Evolutionary conservation across 2,113 vertebrate species (phyloP).

Genomic region (Machaerirhynchus nigripectus): DNA sequence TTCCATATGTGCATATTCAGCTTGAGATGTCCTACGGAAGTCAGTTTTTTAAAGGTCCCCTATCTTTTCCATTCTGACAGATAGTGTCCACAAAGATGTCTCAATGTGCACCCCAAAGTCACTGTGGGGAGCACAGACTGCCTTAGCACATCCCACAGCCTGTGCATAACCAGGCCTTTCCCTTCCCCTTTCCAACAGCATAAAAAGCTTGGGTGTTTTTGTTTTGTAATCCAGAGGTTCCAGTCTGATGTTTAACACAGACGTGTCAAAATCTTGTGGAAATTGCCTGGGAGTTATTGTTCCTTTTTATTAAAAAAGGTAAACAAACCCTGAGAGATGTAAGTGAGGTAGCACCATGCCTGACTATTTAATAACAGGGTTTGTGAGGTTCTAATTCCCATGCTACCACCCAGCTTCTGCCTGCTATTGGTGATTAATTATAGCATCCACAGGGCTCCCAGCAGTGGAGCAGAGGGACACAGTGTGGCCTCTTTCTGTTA

Average conservation of each 20-base stretch:
- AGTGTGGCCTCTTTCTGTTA: background rate
- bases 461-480: conserved; percentile 1
- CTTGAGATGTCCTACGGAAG: background rate
- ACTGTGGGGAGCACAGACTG: background rate
- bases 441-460: background rate
- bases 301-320: background rate
- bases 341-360: background rate
- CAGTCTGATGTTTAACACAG: background rate
- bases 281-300: background rate
- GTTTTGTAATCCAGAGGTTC: background rate
- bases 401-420: background rate
- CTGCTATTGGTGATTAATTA: conserved; percentile 29
- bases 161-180: background rate
- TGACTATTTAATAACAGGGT: background rate
- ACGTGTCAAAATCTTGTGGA: background rate
- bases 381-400: conserved; percentile 11
- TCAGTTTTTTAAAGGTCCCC: background rate
- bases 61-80: background rate
- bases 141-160: background rate
- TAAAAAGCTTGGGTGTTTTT: background rate
- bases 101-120: background rate
- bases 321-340: background rate
- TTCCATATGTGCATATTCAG: background rate
- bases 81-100: background rate
- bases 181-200: background rate